Evolutionary conservation across 2,888 invertebrate genomes (phyloP).

Genomic region (Arctia plantaginis): DNA sequence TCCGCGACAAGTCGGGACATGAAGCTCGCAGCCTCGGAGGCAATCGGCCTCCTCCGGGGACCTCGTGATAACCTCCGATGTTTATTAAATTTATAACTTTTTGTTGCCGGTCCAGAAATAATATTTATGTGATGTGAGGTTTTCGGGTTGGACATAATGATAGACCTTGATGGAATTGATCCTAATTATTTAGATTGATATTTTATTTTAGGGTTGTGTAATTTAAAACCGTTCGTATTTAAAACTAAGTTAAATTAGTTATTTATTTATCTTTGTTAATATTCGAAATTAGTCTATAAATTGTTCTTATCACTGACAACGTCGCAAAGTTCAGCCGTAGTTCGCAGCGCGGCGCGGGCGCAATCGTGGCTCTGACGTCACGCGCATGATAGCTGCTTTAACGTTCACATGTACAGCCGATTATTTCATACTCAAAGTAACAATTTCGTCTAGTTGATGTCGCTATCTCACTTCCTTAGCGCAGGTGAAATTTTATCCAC

Average conservation of each 20-base stretch:
- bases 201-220: neutral
- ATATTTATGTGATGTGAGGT: constrained; percentile 18
- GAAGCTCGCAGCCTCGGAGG: constrained; percentile 64
- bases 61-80: constrained; percentile 71
- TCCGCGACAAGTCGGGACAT: constrained; percentile 78
- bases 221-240: neutral
- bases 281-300: constrained; percentile 68
- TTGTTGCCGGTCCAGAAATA: constrained; percentile 44
- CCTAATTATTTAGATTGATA: neutral
- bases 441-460: constrained; percentile 30
- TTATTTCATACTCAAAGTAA: constrained; percentile 65
- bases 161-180: constrained; percentile 12
- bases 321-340: constrained; percentile 76
- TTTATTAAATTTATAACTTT: constrained; percentile 48
- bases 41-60: constrained; percentile 66
- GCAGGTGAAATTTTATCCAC: neutral
- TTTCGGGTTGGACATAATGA: constrained; percentile 17
- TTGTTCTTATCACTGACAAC: constrained; percentile 75
- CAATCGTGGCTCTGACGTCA: constrained; percentile 76
- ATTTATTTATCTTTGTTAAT: constrained; percentile 46
- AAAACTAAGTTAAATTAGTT: constrained; percentile 19
- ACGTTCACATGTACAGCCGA: constrained; percentile 61
- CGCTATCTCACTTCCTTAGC: constrained; percentile 23
- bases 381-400: constrained; percentile 71
- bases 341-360: constrained; percentile 46